Conservation (phyloP, 2,113 vertebrate species). For the Daboia siamensis region DNA sequence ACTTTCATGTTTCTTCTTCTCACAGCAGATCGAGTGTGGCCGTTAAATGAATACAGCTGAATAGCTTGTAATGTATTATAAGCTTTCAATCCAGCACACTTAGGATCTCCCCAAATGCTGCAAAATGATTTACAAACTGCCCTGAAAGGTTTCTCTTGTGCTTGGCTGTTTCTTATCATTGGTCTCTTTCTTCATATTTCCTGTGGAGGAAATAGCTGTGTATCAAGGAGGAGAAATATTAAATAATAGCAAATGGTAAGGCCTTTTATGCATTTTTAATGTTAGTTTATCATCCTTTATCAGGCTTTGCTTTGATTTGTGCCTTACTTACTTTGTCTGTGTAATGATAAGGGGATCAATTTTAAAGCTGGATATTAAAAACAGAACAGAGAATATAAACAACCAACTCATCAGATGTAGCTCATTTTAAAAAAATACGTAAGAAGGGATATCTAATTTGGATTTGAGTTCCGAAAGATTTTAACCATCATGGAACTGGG, state of each 20-base stretch:
- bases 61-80: constrained; percentile 35
- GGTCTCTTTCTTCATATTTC: constrained; percentile 49
- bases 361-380: constrained; percentile 24
- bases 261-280: constrained; percentile 27
- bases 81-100: constrained; percentile 37
- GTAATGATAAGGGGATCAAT: not conserved
- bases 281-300: constrained; percentile 14
- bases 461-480: not conserved
- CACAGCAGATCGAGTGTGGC: constrained; percentile 35
- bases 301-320: constrained; percentile 34
- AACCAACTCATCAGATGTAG: not conserved
- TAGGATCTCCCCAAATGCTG: constrained; percentile 38
- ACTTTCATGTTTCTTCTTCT: constrained; percentile 33
- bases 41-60: constrained; percentile 41
- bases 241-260: constrained; percentile 44
- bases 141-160: constrained; percentile 41
- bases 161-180: constrained; percentile 38
- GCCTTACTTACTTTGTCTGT: constrained; percentile 27
- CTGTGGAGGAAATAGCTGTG: constrained; percentile 45
- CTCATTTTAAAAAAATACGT: constrained; percentile 32
- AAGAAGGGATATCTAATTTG: not conserved
- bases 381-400: not conserved
- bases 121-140: constrained; percentile 52
- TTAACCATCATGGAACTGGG: constrained; percentile 12
- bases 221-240: constrained; percentile 48